These are phyloP conservation scores for Oxytorus armatus DNA, from an alignment of 2,888 invertebrate species.

Conservation along the genomic window DNA sequence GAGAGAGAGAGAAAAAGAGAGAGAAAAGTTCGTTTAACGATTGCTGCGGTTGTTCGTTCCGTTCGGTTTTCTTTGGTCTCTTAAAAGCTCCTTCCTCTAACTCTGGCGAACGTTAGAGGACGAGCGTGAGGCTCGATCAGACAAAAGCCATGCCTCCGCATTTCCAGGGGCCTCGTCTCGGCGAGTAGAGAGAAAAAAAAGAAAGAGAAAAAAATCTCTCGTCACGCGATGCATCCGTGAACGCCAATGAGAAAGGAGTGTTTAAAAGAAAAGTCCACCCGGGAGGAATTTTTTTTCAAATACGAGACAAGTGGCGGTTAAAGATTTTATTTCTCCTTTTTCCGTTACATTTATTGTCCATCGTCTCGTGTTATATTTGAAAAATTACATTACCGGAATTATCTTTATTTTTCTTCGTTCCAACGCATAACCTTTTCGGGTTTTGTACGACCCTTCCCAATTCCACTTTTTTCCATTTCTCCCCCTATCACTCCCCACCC, in stretches of 20 bases:
- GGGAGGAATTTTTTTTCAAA: not conserved
- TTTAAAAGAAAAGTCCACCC: not conserved
- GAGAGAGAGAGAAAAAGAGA: slow-evolving; percentile 11
- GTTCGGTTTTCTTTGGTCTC: slow-evolving; percentile 42
- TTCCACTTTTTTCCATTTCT: too few relatives aligned
- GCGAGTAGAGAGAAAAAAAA: slow-evolving; percentile 34
- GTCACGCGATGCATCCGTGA: slow-evolving; percentile 40
- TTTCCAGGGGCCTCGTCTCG: slow-evolving; percentile 6
- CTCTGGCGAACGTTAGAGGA: not conserved
- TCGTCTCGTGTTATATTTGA: too few relatives aligned
- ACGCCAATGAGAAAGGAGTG: not conserved
- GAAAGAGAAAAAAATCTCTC: slow-evolving; percentile 4
- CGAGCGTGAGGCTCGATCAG: not conserved
- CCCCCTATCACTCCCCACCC: too few relatives aligned
- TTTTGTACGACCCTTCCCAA: too few relatives aligned
- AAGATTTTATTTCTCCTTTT: too few relatives aligned
- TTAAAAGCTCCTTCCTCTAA: not conserved
- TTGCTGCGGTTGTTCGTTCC: slow-evolving; percentile 42
- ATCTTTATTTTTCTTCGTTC: too few relatives aligned
- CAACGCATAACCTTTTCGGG: too few relatives aligned
- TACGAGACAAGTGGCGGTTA: not conserved
- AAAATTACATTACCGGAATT: too few relatives aligned
- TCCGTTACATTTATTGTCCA: too few relatives aligned
- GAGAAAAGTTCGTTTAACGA: slow-evolving; percentile 55
- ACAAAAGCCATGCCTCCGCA: slow-evolving; percentile 36